A percentile compares a stretch with the other conserved stretches of the same genome.
Conservation (phyloP, 35 echinoderm and acorn worm species). For the Patiria miniata region DNA sequence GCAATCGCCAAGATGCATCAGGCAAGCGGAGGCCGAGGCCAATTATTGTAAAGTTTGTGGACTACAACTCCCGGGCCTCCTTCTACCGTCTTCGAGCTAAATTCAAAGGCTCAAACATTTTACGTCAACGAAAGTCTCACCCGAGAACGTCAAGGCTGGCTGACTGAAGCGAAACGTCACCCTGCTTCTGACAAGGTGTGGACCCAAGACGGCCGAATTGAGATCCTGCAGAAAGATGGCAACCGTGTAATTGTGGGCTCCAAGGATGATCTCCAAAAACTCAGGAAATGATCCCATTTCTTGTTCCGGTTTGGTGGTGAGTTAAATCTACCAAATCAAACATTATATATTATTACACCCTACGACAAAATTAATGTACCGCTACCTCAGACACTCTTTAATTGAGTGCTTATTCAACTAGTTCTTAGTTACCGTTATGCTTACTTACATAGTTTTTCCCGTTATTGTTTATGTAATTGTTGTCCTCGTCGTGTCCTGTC, state of each 20-base stretch:
- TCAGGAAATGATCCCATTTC: too few species aligned
- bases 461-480: too few species aligned
- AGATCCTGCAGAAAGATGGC: background rate
- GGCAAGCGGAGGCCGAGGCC: background rate
- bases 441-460: too few species aligned
- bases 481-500: too few species aligned
- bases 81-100: background rate
- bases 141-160: background rate
- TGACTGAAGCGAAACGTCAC: background rate
- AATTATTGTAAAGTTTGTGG: background rate
- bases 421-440: too few species aligned
- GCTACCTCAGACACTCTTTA: too few species aligned
- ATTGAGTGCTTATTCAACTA: too few species aligned
- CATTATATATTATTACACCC: too few species aligned
- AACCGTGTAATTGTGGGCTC: background rate
- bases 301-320: too few species aligned
- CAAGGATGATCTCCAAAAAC: background rate
- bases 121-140: background rate
- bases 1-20: background rate
- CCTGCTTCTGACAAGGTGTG: background rate
- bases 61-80: background rate
- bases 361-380: too few species aligned
- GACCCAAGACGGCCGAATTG: background rate
- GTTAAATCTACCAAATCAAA: too few species aligned
- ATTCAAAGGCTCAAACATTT: slow-evolving; percentile 9